Base-by-base conservation (phyloP, 1,140 invertebrate genomes). In the Meloidogyne exigua region DNA sequence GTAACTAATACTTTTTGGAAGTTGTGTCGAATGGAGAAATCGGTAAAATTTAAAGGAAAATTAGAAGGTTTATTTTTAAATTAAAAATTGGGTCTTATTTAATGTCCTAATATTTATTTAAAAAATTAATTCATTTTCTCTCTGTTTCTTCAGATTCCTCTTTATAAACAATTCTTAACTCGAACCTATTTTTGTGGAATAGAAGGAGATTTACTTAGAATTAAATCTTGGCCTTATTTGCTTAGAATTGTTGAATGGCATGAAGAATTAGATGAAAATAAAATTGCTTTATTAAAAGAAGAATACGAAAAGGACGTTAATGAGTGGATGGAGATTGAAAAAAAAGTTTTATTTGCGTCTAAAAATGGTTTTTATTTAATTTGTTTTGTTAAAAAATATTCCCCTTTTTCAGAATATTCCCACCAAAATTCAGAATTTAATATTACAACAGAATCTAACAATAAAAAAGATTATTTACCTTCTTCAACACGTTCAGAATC, bases 291-390 rank as follows among this genome's bases (percentile, higher is more conserved):
- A 92, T 80, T 91, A 76, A 90, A 92, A 92, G 94, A 83, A 88
- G 90, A 77, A 76, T 92, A 75, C 90, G 91, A 80, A 91, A 92
- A 70, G 90, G 91, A 77, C 94, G 92, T 92, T 10, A 93, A 92
- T 0, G 94, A 95, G 86, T 96, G 95, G 95, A 88, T 94, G 69
- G 93, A 93, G 1, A 93, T 96, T 0, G 95, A 96, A 87, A 93
- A 93, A 0, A 95, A 95, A 76, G 93, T 95, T 0, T 88, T 92
- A n/a, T 57, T n/a, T n/a, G 5, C 3, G 3, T n/a, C 49, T 7
- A 57, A 57, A 57, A 57, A 21, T 57, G 49, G 49, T 57, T 57
- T 57, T 5, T 49, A n/a, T n/a, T n/a, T n/a, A n/a, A n/a, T n/a
- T n/a, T n/a, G n/a, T n/a, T n/a, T n/a, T n/a, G n/a, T n/a, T n/a